Base-by-base conservation (phyloP, 1,140 invertebrate species). In the Drosophila carrolli region DNA sequence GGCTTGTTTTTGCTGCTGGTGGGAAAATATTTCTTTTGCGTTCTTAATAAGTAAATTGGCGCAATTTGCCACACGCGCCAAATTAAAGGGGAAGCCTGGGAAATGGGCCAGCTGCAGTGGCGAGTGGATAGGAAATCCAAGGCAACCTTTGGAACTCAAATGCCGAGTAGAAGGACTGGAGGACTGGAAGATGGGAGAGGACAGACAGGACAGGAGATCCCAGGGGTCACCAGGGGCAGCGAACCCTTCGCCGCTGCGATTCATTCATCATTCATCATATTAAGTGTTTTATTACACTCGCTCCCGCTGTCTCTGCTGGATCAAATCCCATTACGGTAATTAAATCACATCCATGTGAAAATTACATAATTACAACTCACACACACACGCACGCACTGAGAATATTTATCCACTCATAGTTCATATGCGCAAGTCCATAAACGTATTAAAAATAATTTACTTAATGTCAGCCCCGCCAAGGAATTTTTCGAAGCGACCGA, bases 381-480 rank as follows among this genome's bases (percentile, higher is more conserved):
- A 75, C 55, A 67, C 43, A 54, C 61, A 50, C 19, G 23, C 38
- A 51, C 44, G 47, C 44, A 60, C 47, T 40, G 23, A 44, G 41
- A 32, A 63, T 57, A 57, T 68, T 74, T 56, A 86, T 62, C 44
- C 32, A 86, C 67, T 70, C 60, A 56, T 73, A 75, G 71, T 77
- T 83, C 73, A 72, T 62, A 75, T 81, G 61, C 62, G 56, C 81
- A 74, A 89, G 84, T 90, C 81, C 73, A 91, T 91, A 89, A 91
- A 91, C 89, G 82, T 91, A 91, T 91, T 91, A 91, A 90, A 91
- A 86, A 91, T 91, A 91, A 91, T 91, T 91, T 91, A 86, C 84
- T 91, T 91, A 91, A 90, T 81, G 89, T 91, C 89, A 91, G 67
- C 61, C 56, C 40, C 35, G 68, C 48, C 43, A 54, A 77, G 74